phyloP scores from a whole-genome alignment of 1,140 invertebrate genomes.

The Sesamia nonagrioides region DNA sequence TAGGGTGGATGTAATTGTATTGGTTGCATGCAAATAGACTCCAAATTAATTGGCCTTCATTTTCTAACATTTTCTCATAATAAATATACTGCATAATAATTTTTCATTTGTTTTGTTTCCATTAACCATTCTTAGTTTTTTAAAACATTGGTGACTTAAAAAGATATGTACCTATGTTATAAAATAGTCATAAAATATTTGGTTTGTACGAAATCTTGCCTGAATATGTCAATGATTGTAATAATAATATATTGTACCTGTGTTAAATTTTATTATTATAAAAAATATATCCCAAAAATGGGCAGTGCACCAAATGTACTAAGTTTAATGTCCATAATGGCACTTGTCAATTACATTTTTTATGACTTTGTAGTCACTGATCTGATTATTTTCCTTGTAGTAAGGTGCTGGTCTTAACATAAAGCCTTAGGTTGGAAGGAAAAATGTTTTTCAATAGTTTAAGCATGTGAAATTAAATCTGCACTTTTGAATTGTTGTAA shows the following conservation, averaged over 20 bases:
- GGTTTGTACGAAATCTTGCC: slow-evolving; percentile 39
- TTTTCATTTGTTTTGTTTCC: slow-evolving; percentile 40
- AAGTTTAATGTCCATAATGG: slow-evolving; percentile 21
- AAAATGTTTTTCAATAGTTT: slow-evolving; percentile 54
- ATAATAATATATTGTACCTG: slow-evolving; percentile 52
- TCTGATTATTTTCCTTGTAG: slow-evolving; percentile 46
- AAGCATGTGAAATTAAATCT: slow-evolving; percentile 55
- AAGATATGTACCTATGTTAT: slow-evolving; percentile 2
- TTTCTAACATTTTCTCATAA: slow-evolving; percentile 40
- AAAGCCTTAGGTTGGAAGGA: slow-evolving; percentile 51
- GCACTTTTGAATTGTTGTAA: slow-evolving; percentile 69
- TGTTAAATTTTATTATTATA: slow-evolving; percentile 44
- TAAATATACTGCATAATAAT: slow-evolving; percentile 46
- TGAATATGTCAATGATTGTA: slow-evolving; percentile 47
- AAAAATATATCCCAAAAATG: slow-evolving; percentile 28
- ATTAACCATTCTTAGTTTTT: slow-evolving; percentile 21
- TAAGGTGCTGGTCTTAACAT: slow-evolving; percentile 46
- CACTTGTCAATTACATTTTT: slow-evolving; percentile 49
- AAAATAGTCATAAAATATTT: slow-evolving; percentile 14
- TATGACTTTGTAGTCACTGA: slow-evolving; percentile 37
- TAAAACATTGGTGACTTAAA: slow-evolving; percentile 22
- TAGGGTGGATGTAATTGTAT: slow-evolving; percentile 5
- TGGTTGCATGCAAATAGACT: slow-evolving; percentile 9
- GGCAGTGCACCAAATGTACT: slow-evolving; percentile 8
- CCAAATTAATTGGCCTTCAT: slow-evolving; percentile 19